Base-by-base conservation (phyloP, 2,888 invertebrate species). In the Pachycephus smyrnensis region DNA sequence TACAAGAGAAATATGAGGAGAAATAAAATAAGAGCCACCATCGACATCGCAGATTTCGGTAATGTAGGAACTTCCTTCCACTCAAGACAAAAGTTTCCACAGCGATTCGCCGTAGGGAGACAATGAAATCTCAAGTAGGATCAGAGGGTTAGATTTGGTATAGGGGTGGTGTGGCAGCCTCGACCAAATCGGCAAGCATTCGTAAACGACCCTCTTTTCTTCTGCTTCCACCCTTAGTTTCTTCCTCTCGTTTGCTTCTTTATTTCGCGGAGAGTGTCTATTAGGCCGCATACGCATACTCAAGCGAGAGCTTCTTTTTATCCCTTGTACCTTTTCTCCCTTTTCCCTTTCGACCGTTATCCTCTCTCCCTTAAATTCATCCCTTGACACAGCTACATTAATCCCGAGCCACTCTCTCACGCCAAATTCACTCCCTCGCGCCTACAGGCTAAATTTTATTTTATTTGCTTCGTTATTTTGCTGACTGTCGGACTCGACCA, bases 111-210 rank as follows among this genome's bases (percentile, higher is more conserved):
- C 75, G 79, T 9, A 78, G 80, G 81, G 80, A 83, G 81, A 85
- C 85, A 85, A 85, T 84, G 80, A 84, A 83, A 82, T 85, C 85
- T 82, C 81, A 80, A 80, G 84, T 82, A 82, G 82, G 82, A 85
- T 85, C 80, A 80, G 83, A 84, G 85, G 80, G 83, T 85, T 85
- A 80, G 81, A 55, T 55, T 55, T 75, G 79, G 80, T 73, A 79
- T 78, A 78, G 79, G 81, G 83, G 79, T 80, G 78, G 79, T 75
- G 75, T 75, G 80, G 81, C 40, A 69, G 76, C 78, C 78, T 82
- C 76, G 81, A 79, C 82, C 77, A 79, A 78, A 76, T 35, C 78
- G 73, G 73, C 75, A 77, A 77, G 55, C 55, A 55, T 55, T 55
- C 36, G n/a, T 80, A 83, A 84, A 81, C 82, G 83, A 80, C 80